Percentiles rank a stretch among this genome's conserved stretches.
These are phyloP conservation scores for Clarias batrachus DNA, from an alignment of 2,113 vertebrate genomes.

Conservation along the genomic window DNA sequence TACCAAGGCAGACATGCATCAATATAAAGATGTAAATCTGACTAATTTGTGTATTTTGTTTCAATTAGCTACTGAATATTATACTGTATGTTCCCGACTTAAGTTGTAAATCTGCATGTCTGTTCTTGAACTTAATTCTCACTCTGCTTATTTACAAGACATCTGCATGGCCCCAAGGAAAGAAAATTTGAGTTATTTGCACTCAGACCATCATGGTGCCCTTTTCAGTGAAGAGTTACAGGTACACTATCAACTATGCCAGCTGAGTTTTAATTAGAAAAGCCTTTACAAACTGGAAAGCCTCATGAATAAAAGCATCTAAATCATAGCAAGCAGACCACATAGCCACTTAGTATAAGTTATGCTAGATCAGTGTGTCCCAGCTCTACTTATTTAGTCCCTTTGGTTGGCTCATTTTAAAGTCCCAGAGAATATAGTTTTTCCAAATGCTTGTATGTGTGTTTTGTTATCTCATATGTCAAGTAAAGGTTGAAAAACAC, in stretches of 20 bases:
- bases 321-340: slow-evolving; percentile 24
- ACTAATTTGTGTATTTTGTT: not conserved
- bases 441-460: not conserved
- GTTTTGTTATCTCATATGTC: not conserved
- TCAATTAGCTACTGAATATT: not conserved
- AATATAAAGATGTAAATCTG: not conserved
- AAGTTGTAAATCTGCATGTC: not conserved
- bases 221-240: slow-evolving; percentile 69
- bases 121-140: not conserved
- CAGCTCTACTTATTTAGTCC: not conserved
- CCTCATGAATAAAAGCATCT: not conserved
- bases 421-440: too few species aligned
- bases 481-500: not conserved
- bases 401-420: not conserved
- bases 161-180: slow-evolving; percentile 56
- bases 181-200: slow-evolving; percentile 65
- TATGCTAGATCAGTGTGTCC: slow-evolving; percentile 8
- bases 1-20: not conserved
- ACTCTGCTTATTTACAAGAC: slow-evolving; percentile 58
- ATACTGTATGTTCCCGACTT: not conserved
- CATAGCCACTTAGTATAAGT: slow-evolving; percentile 10
- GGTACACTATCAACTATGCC: slow-evolving; percentile 67
- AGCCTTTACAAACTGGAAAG: slow-evolving; percentile 61
- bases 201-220: slow-evolving; percentile 65
- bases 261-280: slow-evolving; percentile 73